phyloP scores from a whole-genome alignment of 23 tunicate genomes.

The Halocynthia aurantium region DNA sequence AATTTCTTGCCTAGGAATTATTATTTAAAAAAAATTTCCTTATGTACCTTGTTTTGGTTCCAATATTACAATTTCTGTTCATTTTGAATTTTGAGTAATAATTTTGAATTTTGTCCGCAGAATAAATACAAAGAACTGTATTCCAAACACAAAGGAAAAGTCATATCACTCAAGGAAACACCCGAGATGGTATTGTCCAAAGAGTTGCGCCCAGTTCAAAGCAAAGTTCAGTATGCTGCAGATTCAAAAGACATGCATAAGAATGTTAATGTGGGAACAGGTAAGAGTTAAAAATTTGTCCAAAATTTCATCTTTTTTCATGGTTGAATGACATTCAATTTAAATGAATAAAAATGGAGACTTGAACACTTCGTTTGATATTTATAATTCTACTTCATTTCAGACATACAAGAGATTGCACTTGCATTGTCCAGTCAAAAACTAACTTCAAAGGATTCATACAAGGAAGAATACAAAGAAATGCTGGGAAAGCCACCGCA shows the following conservation, averaged over 20 bases:
- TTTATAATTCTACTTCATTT: background rate
- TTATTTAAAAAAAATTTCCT: background rate
- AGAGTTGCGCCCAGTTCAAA: conserved; percentile 29
- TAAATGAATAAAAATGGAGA: too few relatives aligned
- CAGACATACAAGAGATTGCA: conserved; percentile 39
- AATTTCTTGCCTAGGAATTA: background rate
- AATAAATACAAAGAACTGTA: conserved; percentile 32
- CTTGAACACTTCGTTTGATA: background rate
- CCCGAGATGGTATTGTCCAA: conserved; percentile 26
- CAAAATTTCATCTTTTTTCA: too few relatives aligned
- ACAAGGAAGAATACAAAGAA: conserved; percentile 26
- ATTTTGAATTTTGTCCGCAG: conserved; percentile 6
- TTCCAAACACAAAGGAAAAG: conserved; percentile 31
- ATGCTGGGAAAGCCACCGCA: conserved; percentile 29
- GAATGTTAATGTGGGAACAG: conserved; percentile 46
- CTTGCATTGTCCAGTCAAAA: conserved; percentile 23
- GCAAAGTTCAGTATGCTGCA: conserved; percentile 12
- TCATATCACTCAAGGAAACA: conserved; percentile 10
- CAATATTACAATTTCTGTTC: background rate
- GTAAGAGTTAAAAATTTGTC: conserved; percentile 2
- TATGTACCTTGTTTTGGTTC: background rate
- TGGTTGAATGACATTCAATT: too few relatives aligned
- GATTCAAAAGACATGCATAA: conserved; percentile 20
- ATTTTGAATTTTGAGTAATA: background rate
- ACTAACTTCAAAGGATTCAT: conserved; percentile 13